Evolutionary conservation across 2,888 invertebrate species (phyloP), one percentile per base, ranked within the genome.

Genomic region (Stenchaetothrips biformis): DNA sequence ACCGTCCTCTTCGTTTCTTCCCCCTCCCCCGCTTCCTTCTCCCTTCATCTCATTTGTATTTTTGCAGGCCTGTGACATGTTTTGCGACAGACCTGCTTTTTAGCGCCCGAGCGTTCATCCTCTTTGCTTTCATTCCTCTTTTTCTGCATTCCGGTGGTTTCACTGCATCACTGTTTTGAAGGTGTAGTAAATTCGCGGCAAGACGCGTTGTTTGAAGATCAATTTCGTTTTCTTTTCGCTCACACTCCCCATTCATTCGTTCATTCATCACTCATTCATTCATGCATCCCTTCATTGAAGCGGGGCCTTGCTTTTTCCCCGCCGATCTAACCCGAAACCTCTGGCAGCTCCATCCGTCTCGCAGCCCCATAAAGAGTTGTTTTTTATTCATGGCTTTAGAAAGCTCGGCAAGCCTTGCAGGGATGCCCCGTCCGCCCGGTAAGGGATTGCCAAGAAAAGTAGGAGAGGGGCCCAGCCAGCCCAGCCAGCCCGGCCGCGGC

Each of bases 311-410:
- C 37, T 37, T 59, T 59, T 13, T 59, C 59, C 53, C 8, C 67
- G 67, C 67, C 21, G 25, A 74, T 11, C 67, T 25, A 7, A 21
- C 25, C 25, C 25, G 67, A 37, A 37, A 37, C 67, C 67, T 74
- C 67, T 21, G 9, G 67, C 67, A 21, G 21, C 67, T 25, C 67
- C 67, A 74, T 74, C 67, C 67, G 67, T 74, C 67, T 74, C 67
- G 6, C 59, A 13, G 67, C 25, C 21, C 67, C 67, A 74, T 74
- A 74, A 74, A 74, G 67, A 74, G 67, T 74, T 74, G 67, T 74
- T 74, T 74, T 74, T 74, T 74, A 74, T 74, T 74, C 67, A 74
- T 74, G 67, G 67, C 67, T 74, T 74, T 74, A 74, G 67, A 74
- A 74, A 74, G 67, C 67, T 74, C 67, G 67, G 67, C 67, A 74